A percentile compares a stretch with the other conserved stretches of the same genome.
phyloP scores from a whole-genome alignment of 2,888 invertebrate genomes.

The Oscheius onirici region DNA sequence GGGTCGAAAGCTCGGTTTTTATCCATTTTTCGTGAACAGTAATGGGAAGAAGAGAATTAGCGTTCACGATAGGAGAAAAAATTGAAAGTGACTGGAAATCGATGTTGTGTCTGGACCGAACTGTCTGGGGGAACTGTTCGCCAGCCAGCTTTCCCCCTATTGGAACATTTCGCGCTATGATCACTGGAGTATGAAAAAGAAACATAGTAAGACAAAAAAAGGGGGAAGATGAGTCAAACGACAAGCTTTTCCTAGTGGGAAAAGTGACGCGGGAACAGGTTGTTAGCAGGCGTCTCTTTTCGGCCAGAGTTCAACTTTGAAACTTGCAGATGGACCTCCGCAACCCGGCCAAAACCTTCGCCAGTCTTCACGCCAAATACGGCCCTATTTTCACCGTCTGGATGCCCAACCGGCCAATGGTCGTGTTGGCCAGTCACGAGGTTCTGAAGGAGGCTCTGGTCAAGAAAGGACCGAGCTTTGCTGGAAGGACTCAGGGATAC shows the following conservation, averaged over 20 bases:
- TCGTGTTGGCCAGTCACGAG: constrained; percentile 45
- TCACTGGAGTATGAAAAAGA: neutral
- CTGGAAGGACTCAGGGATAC: constrained; percentile 24
- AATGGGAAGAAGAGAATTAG: too few relatives aligned
- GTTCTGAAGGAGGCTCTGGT: constrained; percentile 41
- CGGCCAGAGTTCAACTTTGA: neutral
- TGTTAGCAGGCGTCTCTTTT: too few relatives aligned
- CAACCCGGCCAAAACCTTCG: constrained; percentile 24
- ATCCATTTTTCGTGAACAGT: too few relatives aligned
- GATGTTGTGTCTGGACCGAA: neutral
- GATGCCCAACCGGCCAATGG: constrained; percentile 53
- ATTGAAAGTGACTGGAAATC: too few relatives aligned
- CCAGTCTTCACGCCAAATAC: constrained; percentile 38
- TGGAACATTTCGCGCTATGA: neutral
- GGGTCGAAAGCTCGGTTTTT: too few relatives aligned
- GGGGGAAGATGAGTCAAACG: neutral
- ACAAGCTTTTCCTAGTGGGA: neutral
- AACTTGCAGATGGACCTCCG: constrained; percentile 22
- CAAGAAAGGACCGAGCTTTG: constrained; percentile 32
- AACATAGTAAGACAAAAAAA: neutral
- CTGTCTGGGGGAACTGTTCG: neutral
- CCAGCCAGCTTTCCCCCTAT: too few relatives aligned
- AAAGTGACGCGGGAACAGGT: neutral
- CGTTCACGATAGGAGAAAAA: too few relatives aligned
- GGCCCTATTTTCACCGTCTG: constrained; percentile 65